Base-by-base conservation (phyloP, 2,113 vertebrate species). In the Lycocorax pyrrhopterus region DNA sequence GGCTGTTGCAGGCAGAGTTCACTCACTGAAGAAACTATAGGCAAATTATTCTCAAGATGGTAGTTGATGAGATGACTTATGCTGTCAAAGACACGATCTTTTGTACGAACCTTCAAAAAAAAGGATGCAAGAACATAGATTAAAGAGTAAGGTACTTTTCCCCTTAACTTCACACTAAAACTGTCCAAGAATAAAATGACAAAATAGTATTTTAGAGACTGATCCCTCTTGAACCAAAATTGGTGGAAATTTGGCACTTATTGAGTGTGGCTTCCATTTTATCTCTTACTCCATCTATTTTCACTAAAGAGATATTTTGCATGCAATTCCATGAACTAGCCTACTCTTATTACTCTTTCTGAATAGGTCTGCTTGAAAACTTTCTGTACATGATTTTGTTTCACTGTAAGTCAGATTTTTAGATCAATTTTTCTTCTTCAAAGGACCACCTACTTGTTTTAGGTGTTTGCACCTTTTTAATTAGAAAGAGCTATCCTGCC, bases 51-150 rank as follows among this genome's bases (percentile, higher is more conserved):
- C 97, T 99, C 98, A 77, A 99, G 98, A 84, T 99, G 99, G 96
- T 99, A 98, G 95, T 98, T 98, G 97, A 99, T 99, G 93, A 99
- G 99, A 95, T 99, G 99, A 95, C 98, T 98, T 96, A 99, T 99
- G 98, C 99, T 99, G 96, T 99, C 99, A 93, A 99, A 99, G 90
- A 99, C 95, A 94, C 98, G 99, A 97, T 99, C 99, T 98, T 99
- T 99, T 39, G 99, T 99, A 95, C 99, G 98, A 96, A 99, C 98
- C 99, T 99, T 97, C 58, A 94, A 89, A 96, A 88, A 37, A 96
- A 83, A 95, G 39, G 32, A 79, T 69, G 58, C 29, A 90, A 93
- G n/a, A 89, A 67, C 33, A 93, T 15, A 94, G 21, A 71, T 86
- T 89, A 94, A 92, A 77, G 21, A 66, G 22, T n/a, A 66, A 93